phyloP scores from a whole-genome alignment of 2,797 vertebrate species.

The Siniperca undulata region DNA sequence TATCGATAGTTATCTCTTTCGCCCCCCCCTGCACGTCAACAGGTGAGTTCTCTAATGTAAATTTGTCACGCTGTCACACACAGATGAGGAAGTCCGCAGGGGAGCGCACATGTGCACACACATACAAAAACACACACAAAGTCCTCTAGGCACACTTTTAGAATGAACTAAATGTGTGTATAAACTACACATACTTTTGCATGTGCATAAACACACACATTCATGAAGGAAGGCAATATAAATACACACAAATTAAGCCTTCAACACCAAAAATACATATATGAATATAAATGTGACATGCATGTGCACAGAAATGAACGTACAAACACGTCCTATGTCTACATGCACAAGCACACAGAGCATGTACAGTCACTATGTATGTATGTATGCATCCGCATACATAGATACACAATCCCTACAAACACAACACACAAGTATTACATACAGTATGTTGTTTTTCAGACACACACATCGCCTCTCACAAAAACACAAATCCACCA shows the following conservation, averaged over 20 bases:
- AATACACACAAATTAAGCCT: neutral
- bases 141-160: too few relatives aligned
- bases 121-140: constrained; percentile 10
- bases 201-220: neutral
- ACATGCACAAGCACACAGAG: neutral
- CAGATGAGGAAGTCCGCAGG: constrained; percentile 50
- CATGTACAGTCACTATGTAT: neutral
- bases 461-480: neutral
- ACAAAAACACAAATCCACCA: constrained; percentile 18
- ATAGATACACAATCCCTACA: neutral
- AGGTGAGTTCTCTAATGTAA: constrained; percentile 75
- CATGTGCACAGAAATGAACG: neutral
- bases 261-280: neutral
- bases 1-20: constrained; percentile 71
- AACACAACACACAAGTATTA: neutral
- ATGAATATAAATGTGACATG: constrained; percentile 26
- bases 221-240: neutral
- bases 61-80: constrained; percentile 64
- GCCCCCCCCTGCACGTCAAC: constrained; percentile 58
- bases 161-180: neutral
- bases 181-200: neutral
- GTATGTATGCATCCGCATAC: too few relatives aligned
- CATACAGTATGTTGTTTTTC: constrained; percentile 25
- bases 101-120: constrained; percentile 7
- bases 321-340: neutral